phyloP scores from a whole-genome alignment of 2,797 vertebrate species.

The Galaxias olidus region DNA sequence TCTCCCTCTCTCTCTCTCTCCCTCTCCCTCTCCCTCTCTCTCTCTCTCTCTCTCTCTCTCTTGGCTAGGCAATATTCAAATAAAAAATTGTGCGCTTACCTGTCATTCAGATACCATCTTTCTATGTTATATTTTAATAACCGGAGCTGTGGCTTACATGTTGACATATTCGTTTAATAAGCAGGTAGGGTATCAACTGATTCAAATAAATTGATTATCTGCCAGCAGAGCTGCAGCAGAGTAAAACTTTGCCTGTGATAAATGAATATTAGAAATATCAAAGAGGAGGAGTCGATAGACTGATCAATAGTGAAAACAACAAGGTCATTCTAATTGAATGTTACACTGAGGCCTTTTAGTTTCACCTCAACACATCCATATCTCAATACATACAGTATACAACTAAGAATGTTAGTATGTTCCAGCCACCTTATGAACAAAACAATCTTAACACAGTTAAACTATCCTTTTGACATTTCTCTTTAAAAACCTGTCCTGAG shows the following conservation, averaged over 20 bases:
- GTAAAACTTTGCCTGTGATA: constrained; percentile 59
- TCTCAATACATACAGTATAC: too few species aligned
- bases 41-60: neutral
- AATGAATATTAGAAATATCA: constrained; percentile 66
- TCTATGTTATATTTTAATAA: constrained; percentile 45
- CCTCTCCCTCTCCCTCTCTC: neutral
- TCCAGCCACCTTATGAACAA: too few species aligned
- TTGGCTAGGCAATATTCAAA: constrained; percentile 28
- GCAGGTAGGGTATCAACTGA: constrained; percentile 61
- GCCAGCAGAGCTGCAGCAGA: constrained; percentile 45
- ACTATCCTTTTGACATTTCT: too few species aligned
- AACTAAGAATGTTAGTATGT: too few species aligned
- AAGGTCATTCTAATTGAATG: constrained; percentile 57
- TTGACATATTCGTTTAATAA: constrained; percentile 53
- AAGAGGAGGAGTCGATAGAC: constrained; percentile 57
- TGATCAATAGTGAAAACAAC: constrained; percentile 68
- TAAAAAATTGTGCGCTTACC: constrained; percentile 19
- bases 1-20: neutral
- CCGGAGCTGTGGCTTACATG: constrained; percentile 49
- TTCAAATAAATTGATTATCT: constrained; percentile 71
- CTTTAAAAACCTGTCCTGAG: too few species aligned
- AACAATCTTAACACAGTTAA: too few species aligned
- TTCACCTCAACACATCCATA: constrained; percentile 32
- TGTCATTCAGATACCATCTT: constrained; percentile 1
- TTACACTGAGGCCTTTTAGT: constrained; percentile 46